Evolutionary conservation across 2,888 invertebrate genomes (phyloP).

Genomic region (Chydorus sphaericus): DNA sequence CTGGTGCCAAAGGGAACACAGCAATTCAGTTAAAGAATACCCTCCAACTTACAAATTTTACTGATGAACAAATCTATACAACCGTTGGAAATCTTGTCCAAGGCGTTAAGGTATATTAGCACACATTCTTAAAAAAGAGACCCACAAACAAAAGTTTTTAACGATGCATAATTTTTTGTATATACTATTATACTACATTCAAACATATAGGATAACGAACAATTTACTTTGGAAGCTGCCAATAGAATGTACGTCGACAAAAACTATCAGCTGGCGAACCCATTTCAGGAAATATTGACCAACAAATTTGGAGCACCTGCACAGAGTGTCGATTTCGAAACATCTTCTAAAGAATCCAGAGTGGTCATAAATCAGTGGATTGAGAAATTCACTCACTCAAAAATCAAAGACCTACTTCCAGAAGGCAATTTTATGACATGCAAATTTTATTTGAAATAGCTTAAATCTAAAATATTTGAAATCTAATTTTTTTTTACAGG

Average conservation of each 20-base stretch:
- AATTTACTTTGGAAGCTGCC: slow-evolving; percentile 46
- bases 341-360: slow-evolving; percentile 32
- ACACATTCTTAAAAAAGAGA: too few relatives aligned
- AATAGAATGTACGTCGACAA: slow-evolving; percentile 54
- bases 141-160: too few relatives aligned
- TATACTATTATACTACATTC: too few relatives aligned
- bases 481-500: slow-evolving; percentile 29
- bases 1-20: too few relatives aligned
- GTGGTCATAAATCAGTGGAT: slow-evolving; percentile 67
- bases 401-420: slow-evolving; percentile 59
- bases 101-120: too few relatives aligned
- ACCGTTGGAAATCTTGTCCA: too few relatives aligned
- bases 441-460: too few relatives aligned
- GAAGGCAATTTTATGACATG: slow-evolving; percentile 28
- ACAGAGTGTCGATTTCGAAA: slow-evolving; percentile 45
- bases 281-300: slow-evolving; percentile 41
- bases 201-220: slow-evolving; percentile 1
- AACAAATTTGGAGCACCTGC: slow-evolving; percentile 47
- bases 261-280: slow-evolving; percentile 32
- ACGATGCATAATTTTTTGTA: too few relatives aligned
- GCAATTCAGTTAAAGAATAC: too few relatives aligned
- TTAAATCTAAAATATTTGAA: neutral
- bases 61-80: too few relatives aligned
- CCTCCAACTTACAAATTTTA: too few relatives aligned
- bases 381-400: slow-evolving; percentile 57